Conservation (phyloP, 2,797 vertebrate genomes). For the Halcyon smyrnensis region DNA sequence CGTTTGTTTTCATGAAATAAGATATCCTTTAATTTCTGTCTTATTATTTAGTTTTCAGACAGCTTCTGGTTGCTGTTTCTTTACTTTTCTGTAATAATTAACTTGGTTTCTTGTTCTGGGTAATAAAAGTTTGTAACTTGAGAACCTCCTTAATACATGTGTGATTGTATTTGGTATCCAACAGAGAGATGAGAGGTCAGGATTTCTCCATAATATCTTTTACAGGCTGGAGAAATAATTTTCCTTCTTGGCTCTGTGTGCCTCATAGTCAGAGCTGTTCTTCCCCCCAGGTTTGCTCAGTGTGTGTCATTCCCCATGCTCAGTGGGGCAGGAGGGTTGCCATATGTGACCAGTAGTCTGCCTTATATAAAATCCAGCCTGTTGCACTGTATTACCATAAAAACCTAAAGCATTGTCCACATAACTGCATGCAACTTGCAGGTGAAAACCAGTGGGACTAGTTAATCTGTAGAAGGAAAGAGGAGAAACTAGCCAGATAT, state of each 20-base stretch:
- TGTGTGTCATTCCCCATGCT: neutral
- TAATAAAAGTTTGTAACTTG: constrained; percentile 41
- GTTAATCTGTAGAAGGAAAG: neutral
- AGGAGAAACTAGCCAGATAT: neutral
- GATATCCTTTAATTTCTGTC: neutral
- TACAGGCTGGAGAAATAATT: constrained; percentile 48
- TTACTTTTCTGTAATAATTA: constrained; percentile 19
- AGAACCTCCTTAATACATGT: neutral
- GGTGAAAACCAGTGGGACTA: neutral
- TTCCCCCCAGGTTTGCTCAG: neutral
- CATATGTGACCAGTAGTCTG: neutral
- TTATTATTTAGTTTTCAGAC: neutral
- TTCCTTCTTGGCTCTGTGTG: neutral
- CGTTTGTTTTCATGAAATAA: neutral
- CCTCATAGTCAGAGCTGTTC: constrained; percentile 14
- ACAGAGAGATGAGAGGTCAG: constrained; percentile 27
- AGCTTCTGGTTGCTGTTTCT: neutral
- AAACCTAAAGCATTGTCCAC: neutral
- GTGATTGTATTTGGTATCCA: constrained; percentile 39
- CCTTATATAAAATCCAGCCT: neutral
- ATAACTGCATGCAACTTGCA: neutral
- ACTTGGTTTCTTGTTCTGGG: neutral
- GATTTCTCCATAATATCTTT: constrained; percentile 25
- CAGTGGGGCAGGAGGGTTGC: neutral
- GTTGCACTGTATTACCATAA: neutral